Evolutionary conservation across 2,888 invertebrate species (phyloP).

Genomic region (Marronus borbonicus): DNA sequence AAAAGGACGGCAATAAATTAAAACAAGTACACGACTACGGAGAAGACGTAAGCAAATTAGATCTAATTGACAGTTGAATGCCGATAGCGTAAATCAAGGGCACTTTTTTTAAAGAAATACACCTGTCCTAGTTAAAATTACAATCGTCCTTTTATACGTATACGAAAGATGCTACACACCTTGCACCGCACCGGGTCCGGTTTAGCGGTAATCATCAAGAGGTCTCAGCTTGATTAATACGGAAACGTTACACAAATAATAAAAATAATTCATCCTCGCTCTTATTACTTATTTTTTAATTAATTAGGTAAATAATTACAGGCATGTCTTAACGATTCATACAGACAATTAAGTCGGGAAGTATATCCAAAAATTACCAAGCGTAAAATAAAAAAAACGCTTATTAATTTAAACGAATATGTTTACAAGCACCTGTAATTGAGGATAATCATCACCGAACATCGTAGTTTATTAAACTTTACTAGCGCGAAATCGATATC

Average conservation of each 20-base stretch:
- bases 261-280: background rate
- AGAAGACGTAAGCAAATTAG: constrained; percentile 11
- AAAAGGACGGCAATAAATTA: constrained; percentile 15
- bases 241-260: background rate
- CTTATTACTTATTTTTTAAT: background rate
- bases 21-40: constrained; percentile 3
- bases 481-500: background rate
- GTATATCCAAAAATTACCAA: constrained; percentile 1
- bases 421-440: background rate
- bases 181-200: background rate
- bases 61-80: constrained; percentile 26
- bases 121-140: constrained; percentile 13
- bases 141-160: background rate
- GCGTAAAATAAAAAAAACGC: constrained; percentile 1
- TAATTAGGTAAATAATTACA: constrained; percentile 1
- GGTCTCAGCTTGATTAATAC: background rate
- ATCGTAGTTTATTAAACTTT: constrained; percentile 22
- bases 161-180: constrained; percentile 16
- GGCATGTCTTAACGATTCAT: background rate
- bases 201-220: too few species aligned
- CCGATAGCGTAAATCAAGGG: constrained; percentile 7
- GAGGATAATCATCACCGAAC: background rate
- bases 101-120: background rate
- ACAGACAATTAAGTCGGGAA: background rate
- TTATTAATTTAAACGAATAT: background rate